Evolutionary conservation across 2,113 vertebrate genomes (phyloP).

Genomic region (Mirza zaza): DNA sequence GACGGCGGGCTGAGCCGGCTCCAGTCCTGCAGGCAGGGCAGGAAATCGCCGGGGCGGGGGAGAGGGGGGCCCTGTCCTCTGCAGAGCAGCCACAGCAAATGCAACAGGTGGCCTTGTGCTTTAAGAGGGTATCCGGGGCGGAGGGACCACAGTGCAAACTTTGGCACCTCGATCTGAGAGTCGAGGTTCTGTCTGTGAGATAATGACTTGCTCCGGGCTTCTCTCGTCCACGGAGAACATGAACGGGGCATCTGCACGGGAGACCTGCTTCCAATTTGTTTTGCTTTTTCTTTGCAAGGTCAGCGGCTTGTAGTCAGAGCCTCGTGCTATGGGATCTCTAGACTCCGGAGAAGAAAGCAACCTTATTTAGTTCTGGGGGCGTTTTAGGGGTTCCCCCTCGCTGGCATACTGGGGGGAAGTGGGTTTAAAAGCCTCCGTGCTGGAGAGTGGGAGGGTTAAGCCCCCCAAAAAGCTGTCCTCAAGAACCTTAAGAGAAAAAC

Average conservation of each 20-base stretch:
- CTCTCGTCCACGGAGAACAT: neutral
- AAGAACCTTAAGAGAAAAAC: neutral
- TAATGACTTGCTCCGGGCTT: accelerated
- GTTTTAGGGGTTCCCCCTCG: accelerated
- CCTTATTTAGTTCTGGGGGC: neutral
- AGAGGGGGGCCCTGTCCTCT: neutral
- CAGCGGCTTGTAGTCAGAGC: neutral
- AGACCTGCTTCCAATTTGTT: neutral
- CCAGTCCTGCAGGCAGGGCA: neutral
- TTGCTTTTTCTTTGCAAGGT: neutral
- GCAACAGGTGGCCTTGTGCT: accelerated
- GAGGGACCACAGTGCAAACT: accelerated
- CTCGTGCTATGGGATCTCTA: neutral
- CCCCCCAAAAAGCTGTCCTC: too few species aligned
- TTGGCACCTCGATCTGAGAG: accelerated
- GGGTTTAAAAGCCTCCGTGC: accelerated
- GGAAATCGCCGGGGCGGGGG: accelerated
- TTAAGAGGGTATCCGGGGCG: accelerated
- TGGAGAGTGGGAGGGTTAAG: accelerated
- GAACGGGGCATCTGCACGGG: accelerated
- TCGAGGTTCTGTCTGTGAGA: accelerated
- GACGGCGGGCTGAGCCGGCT: accelerated
- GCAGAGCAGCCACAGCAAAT: accelerated
- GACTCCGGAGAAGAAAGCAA: neutral
- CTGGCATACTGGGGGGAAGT: too few species aligned